A percentile compares a stretch with the other conserved stretches of the same genome.
Evolutionary conservation across 2,888 invertebrate species (phyloP).

Genomic region (Oasisia sp.): DNA sequence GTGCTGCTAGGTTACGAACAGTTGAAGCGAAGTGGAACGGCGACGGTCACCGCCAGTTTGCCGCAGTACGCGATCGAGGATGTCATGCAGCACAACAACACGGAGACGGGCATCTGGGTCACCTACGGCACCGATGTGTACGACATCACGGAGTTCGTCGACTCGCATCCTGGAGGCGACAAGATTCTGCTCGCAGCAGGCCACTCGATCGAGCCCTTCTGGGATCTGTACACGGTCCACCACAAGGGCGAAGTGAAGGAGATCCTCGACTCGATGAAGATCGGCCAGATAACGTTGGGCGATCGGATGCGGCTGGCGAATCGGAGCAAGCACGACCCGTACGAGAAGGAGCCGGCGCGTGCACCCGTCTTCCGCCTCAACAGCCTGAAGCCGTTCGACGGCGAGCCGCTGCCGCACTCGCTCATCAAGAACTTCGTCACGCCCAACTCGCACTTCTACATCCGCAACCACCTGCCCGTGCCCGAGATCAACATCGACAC

Average conservation of each 20-base stretch:
- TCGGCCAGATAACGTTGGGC: slow-evolving; percentile 78
- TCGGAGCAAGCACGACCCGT: slow-evolving; percentile 70
- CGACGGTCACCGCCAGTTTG: slow-evolving; percentile 34
- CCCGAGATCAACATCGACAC: slow-evolving; percentile 68
- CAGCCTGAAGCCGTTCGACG: slow-evolving; percentile 90
- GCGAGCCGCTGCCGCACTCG: slow-evolving; percentile 84
- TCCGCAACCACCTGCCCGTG: slow-evolving; percentile 96
- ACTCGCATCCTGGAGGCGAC: slow-evolving; percentile 85
- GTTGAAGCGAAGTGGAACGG: slow-evolving; percentile 14
- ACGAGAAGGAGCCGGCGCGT: slow-evolving; percentile 83
- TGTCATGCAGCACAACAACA: slow-evolving; percentile 77
- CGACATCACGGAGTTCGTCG: slow-evolving; percentile 90
- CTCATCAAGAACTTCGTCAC: slow-evolving; percentile 84
- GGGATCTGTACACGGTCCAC: slow-evolving; percentile 81
- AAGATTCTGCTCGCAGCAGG: slow-evolving; percentile 92
- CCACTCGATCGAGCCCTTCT: slow-evolving; percentile 84
- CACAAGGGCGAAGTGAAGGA: slow-evolving; percentile 71
- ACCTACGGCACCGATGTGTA: slow-evolving; percentile 81
- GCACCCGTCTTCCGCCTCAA: slow-evolving; percentile 81
- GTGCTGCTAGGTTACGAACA: not conserved
- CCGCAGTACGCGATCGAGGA: slow-evolving; percentile 70
- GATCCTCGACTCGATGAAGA: slow-evolving; percentile 84
- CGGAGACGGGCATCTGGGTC: slow-evolving; percentile 70
- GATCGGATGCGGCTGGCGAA: slow-evolving; percentile 23
- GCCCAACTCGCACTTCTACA: slow-evolving; percentile 91